Evolutionary conservation across 2,797 vertebrate species (phyloP).

Genomic region (Sylvilagus floridanus): DNA sequence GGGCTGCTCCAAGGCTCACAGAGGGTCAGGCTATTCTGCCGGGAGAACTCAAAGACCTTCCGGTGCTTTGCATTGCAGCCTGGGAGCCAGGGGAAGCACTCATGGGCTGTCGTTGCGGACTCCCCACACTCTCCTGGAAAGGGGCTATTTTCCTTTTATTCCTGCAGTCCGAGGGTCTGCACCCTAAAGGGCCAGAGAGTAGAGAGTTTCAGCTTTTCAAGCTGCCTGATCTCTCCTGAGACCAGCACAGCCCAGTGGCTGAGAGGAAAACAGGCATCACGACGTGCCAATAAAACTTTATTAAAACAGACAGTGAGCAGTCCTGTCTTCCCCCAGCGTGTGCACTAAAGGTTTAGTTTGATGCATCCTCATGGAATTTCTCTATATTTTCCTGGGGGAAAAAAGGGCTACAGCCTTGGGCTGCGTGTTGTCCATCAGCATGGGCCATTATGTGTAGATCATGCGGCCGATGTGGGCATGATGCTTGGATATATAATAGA

Average conservation of each 20-base stretch:
- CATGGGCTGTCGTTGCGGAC: rapidly evolving
- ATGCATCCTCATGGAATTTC: background rate
- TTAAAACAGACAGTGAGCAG: background rate
- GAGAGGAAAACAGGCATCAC: background rate
- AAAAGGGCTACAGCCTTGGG: background rate
- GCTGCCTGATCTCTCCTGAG: background rate
- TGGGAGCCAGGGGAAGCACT: background rate
- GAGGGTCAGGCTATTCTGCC: background rate
- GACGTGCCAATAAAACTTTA: background rate
- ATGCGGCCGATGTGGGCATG: background rate
- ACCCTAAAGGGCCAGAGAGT: background rate
- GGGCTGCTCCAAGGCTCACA: background rate
- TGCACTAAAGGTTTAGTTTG: background rate
- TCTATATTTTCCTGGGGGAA: background rate
- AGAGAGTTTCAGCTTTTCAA: background rate
- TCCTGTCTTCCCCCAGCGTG: background rate
- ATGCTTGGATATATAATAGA: too few relatives aligned
- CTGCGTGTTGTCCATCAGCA: background rate
- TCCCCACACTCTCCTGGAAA: background rate
- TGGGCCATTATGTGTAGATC: background rate
- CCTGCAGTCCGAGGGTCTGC: too few relatives aligned
- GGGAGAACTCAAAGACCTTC: background rate
- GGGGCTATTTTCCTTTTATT: background rate
- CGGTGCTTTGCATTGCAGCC: background rate
- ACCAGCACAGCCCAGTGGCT: background rate